Evolutionary conservation across 2,888 invertebrate species (phyloP).

Genomic region (Rhimphoctona megacephalus): DNA sequence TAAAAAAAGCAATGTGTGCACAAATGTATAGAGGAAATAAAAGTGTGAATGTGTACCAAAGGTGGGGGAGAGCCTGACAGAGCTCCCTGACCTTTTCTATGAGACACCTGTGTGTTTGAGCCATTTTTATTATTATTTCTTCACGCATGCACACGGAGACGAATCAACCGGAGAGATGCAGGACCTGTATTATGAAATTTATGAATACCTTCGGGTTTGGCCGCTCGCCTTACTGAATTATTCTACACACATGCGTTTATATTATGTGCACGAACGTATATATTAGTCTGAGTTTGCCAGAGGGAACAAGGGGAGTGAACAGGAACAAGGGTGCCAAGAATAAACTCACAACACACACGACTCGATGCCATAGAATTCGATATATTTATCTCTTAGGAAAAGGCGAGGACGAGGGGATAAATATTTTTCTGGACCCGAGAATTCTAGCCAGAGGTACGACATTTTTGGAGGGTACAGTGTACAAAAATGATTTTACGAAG

Average conservation of each 20-base stretch:
- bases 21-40: slow-evolving; percentile 35
- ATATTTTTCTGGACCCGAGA: not conserved
- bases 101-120: slow-evolving; percentile 80
- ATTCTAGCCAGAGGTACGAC: not conserved
- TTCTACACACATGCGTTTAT: slow-evolving; percentile 7
- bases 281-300: slow-evolving; percentile 31
- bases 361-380: slow-evolving; percentile 8
- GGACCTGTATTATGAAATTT: slow-evolving; percentile 74
- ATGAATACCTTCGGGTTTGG: slow-evolving; percentile 67
- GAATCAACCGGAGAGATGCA: slow-evolving; percentile 63
- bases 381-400: slow-evolving; percentile 33
- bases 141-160: slow-evolving; percentile 63
- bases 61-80: slow-evolving; percentile 5
- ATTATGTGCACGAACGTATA: not conserved
- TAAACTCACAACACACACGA: slow-evolving; percentile 1
- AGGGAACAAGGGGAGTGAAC: slow-evolving; percentile 63
- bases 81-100: slow-evolving; percentile 72
- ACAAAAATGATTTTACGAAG: not conserved
- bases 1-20: slow-evolving; percentile 13
- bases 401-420: not conserved
- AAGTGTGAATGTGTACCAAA: slow-evolving; percentile 26
- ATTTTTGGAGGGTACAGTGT: not conserved
- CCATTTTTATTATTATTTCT: slow-evolving; percentile 79
- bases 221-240: slow-evolving; percentile 69
- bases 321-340: slow-evolving; percentile 52